Evolutionary conservation across 2,888 invertebrate genomes (phyloP).

Genomic region (Sminthurinus aureus): DNA sequence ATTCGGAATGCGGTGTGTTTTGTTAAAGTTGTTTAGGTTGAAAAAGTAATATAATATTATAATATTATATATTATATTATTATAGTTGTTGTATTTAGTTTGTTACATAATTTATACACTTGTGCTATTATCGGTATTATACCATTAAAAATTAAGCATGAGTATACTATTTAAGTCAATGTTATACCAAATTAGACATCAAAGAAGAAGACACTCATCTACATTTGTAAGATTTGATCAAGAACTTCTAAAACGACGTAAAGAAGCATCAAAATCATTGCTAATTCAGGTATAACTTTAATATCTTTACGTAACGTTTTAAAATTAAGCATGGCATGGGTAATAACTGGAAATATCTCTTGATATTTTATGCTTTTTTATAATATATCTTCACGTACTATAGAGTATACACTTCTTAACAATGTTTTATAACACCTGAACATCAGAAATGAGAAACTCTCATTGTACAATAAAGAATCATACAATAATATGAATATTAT

Average conservation of each 20-base stretch:
- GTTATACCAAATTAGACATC: neutral
- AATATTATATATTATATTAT: too few relatives aligned
- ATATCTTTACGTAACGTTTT: too few relatives aligned
- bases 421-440: neutral
- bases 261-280: constrained; percentile 55
- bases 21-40: too few relatives aligned
- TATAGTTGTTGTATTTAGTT: too few relatives aligned
- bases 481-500: neutral
- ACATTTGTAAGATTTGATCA: constrained; percentile 48
- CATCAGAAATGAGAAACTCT: too few relatives aligned
- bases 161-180: constrained; percentile 15
- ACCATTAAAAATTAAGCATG: neutral
- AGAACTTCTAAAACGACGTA: constrained; percentile 48
- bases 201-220: neutral
- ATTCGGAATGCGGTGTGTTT: too few relatives aligned
- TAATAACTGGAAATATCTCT: too few relatives aligned
- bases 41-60: too few relatives aligned
- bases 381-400: neutral
- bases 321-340: too few relatives aligned
- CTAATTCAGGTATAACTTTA: constrained; percentile 49
- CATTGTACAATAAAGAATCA: neutral
- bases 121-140: neutral
- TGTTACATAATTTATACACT: neutral
- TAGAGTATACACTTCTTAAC: neutral
- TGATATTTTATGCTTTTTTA: too few relatives aligned